These are phyloP conservation scores for Dione vanillae DNA, from an alignment of 2,888 invertebrate genomes.

Conservation along the genomic window DNA sequence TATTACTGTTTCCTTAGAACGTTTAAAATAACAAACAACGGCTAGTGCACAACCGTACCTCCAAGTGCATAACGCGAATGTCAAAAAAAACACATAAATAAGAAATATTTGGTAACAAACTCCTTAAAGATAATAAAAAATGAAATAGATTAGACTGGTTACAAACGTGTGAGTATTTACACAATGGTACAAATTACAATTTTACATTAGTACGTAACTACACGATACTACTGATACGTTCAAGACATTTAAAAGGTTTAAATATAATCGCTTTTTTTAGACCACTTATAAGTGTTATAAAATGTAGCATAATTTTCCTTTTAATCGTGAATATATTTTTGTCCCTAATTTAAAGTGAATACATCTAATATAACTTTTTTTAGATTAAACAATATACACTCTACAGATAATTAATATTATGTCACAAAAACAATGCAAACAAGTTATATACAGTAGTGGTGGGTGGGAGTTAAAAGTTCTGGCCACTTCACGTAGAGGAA, in stretches of 20 bases:
- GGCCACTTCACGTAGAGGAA: constrained; percentile 67
- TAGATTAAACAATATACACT: constrained; percentile 57
- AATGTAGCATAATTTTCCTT: background rate
- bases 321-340: background rate
- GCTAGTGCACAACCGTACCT: constrained; percentile 43
- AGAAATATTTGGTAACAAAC: constrained; percentile 83
- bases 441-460: constrained; percentile 76
- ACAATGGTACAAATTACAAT: constrained; percentile 61
- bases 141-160: constrained; percentile 58
- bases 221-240: constrained; percentile 63
- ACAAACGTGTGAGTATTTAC: constrained; percentile 70
- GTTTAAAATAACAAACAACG: too few relatives aligned
- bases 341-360: background rate
- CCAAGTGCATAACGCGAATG: constrained; percentile 50
- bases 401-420: constrained; percentile 62
- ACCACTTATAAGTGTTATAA: background rate
- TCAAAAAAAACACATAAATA: constrained; percentile 70
- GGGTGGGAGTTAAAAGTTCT: constrained; percentile 72
- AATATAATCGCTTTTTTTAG: constrained; percentile 3
- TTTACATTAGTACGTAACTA: constrained; percentile 68
- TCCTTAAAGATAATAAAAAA: constrained; percentile 67
- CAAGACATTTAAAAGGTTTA: constrained; percentile 26
- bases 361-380: constrained; percentile 4
- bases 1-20: background rate
- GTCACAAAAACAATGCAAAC: constrained; percentile 62